A percentile compares a stretch with the other conserved stretches of the same genome.
Evolutionary conservation across 2,888 invertebrate species (phyloP).

Genomic region (Boloria selene): DNA sequence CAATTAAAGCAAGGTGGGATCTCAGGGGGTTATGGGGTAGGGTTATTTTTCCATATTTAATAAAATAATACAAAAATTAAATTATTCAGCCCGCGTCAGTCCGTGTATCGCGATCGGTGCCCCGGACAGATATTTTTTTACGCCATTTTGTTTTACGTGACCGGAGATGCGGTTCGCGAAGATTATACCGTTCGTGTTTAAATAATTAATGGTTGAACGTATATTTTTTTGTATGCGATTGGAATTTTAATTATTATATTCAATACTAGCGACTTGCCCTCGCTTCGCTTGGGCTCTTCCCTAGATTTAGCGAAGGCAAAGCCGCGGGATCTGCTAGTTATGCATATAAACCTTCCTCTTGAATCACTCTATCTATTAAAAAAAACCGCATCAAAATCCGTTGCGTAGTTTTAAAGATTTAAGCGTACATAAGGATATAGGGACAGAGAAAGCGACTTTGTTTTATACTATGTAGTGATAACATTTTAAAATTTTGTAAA

Average conservation of each 20-base stretch:
- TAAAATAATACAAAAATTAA: constrained; percentile 73
- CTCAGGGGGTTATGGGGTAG: constrained; percentile 48
- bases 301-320: no score
- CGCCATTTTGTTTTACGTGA: constrained; percentile 73
- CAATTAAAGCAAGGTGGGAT: constrained; percentile 59
- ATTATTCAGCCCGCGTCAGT: constrained; percentile 73
- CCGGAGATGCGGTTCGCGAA: constrained; percentile 63
- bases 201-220: constrained; percentile 70
- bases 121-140: constrained; percentile 66
- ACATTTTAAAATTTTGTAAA: neutral
- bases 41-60: constrained; percentile 70
- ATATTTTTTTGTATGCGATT: constrained; percentile 47
- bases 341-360: no score
- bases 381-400: no score
- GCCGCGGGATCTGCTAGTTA: no score
- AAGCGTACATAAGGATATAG: no score
- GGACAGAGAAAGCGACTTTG: no score
- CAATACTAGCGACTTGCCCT: no score
- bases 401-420: no score
- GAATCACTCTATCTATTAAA: no score
- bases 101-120: constrained; percentile 78
- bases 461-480: no score
- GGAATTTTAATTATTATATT: constrained; percentile 24
- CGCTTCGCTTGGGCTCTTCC: no score
- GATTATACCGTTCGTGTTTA: constrained; percentile 70